phyloP scores from a whole-genome alignment of 2,888 invertebrate species.

The Volucella bombylans region DNA sequence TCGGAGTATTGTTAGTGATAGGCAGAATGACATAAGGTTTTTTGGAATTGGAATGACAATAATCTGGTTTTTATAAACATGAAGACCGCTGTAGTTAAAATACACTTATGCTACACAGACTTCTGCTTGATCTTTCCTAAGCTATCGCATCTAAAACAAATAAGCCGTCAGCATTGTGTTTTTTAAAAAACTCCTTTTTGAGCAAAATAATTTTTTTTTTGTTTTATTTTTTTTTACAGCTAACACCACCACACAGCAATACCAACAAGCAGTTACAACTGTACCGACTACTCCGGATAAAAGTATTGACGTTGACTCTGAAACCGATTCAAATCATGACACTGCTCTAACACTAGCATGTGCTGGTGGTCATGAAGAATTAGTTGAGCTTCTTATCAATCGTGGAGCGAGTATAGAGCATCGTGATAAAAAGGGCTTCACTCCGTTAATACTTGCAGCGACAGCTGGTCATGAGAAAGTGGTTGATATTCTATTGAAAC shows the following conservation, averaged over 20 bases:
- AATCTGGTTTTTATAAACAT: no score
- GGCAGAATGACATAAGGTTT: no score
- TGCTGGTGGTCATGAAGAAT: conserved; percentile 97
- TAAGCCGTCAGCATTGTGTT: neutral
- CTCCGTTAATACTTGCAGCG: conserved; percentile 97
- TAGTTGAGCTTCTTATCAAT: conserved; percentile 94
- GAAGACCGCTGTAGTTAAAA: no score
- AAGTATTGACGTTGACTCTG: conserved; percentile 96
- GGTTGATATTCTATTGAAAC: conserved; percentile 95
- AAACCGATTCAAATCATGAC: conserved; percentile 99
- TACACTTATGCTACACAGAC: no score
- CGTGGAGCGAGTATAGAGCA: conserved; percentile 98
- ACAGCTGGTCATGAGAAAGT: conserved; percentile 96
- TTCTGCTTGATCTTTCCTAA: no score
- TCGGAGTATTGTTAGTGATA: no score
- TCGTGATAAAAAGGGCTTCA: conserved; percentile 99
- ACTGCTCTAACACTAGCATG: conserved; percentile 98
- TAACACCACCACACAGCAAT: conserved; percentile 76
- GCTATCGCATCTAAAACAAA: no score
- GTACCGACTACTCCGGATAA: conserved; percentile 84
- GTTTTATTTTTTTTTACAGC: conserved; percentile 37
- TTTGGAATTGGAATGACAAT: no score
- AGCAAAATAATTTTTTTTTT: conserved; percentile 3
- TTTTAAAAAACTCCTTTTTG: neutral
- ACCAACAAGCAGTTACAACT: conserved; percentile 81